Percentiles rank a stretch among this genome's conserved stretches.
These are phyloP conservation scores for Pseudopipra pipra DNA, from an alignment of 2,113 vertebrate species.

Conservation along the genomic window DNA sequence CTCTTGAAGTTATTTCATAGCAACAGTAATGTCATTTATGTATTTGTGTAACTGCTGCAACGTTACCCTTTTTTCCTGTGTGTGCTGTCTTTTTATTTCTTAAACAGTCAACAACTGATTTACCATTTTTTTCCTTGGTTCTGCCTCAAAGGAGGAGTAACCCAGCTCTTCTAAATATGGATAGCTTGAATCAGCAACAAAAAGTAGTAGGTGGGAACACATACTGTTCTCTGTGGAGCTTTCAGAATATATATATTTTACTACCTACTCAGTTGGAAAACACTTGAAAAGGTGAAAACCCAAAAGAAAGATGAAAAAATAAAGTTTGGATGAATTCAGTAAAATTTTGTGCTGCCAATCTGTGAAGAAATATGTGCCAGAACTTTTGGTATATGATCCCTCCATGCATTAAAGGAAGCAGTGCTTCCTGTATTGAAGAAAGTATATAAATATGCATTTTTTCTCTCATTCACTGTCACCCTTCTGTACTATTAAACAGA, in stretches of 20 bases:
- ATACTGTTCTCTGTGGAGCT: neutral
- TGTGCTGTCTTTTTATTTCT: neutral
- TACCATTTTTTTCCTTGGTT: neutral
- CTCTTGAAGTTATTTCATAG: neutral
- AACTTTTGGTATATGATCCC: neutral
- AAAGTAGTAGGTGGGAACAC: neutral
- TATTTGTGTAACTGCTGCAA: neutral
- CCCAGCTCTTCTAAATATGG: neutral
- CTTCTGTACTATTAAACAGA: neutral
- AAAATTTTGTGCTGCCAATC: neutral
- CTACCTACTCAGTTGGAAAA: neutral
- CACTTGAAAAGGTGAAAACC: slow-evolving; percentile 2
- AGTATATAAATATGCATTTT: neutral
- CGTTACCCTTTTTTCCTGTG: neutral
- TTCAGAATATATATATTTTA: neutral
- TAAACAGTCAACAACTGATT: neutral
- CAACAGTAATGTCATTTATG: neutral
- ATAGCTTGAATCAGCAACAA: neutral
- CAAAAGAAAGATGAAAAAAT: neutral
- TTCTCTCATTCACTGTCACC: neutral
- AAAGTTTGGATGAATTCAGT: neutral
- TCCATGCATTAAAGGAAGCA: neutral
- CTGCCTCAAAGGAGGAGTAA: neutral
- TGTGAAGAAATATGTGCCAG: neutral
- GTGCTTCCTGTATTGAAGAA: neutral